Conservation (phyloP, 2,888 invertebrate species). For the Esperia sulphurella region DNA sequence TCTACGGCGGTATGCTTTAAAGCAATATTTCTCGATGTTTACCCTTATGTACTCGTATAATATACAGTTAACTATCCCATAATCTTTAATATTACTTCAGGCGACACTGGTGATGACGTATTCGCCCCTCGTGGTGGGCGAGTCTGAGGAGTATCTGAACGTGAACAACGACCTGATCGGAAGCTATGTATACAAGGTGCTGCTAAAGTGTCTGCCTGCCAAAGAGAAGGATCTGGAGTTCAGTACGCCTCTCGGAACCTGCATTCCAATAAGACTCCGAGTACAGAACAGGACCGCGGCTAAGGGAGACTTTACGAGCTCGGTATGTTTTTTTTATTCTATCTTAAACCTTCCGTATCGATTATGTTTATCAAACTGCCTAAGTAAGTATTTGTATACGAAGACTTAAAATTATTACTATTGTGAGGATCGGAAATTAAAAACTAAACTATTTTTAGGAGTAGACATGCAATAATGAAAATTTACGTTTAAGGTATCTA, state of each 20-base stretch:
- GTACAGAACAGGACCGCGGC: slow-evolving; percentile 55
- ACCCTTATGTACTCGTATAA: no score
- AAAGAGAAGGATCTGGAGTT: slow-evolving; percentile 56
- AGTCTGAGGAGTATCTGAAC: slow-evolving; percentile 45
- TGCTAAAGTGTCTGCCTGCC: slow-evolving; percentile 58
- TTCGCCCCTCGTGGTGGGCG: slow-evolving; percentile 62
- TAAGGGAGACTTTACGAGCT: slow-evolving; percentile 43
- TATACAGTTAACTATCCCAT: no score
- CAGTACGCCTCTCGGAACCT: slow-evolving; percentile 45
- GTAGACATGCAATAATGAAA: no score
- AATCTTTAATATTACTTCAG: slow-evolving; percentile 21
- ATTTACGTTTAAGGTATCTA: no score
- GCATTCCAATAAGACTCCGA: slow-evolving; percentile 50
- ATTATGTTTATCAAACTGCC: no score
- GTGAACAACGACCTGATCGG: slow-evolving; percentile 53
- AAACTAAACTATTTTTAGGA: no score
- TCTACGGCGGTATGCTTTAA: no score
- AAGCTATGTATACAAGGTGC: slow-evolving; percentile 49
- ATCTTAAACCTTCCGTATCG: no score
- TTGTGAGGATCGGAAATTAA: no score
- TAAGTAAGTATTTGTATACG: no score
- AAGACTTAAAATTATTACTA: no score
- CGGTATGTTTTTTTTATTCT: slow-evolving; percentile 29
- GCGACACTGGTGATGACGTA: slow-evolving; percentile 46
- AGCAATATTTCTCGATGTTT: no score